phyloP scores from a whole-genome alignment of 1,140 invertebrate species.

The Tigriopus japonicus region DNA sequence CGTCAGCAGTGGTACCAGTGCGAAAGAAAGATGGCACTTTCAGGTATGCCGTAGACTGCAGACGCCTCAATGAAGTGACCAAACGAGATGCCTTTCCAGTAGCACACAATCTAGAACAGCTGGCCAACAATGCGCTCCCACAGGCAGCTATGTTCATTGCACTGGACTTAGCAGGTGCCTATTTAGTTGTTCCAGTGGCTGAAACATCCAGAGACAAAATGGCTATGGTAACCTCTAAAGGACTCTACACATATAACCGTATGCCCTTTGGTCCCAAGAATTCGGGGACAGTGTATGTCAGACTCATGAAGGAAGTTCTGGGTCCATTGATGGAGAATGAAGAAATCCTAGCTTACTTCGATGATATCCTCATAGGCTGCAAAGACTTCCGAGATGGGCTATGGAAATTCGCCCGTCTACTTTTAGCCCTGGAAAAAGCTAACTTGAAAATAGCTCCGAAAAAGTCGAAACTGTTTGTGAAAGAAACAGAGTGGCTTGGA shows the following conservation, averaged over 20 bases:
- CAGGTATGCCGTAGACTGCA: neutral
- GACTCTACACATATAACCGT: neutral
- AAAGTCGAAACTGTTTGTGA: neutral
- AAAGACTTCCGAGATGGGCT: too few species aligned
- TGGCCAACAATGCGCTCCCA: neutral
- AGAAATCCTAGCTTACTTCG: too few species aligned
- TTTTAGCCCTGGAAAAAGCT: neutral
- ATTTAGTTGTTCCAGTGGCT: neutral
- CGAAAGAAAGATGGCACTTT: neutral
- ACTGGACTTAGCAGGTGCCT: neutral
- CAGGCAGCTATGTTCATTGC: neutral
- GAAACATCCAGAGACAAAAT: neutral
- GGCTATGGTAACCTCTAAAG: neutral
- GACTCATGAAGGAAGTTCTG: neutral
- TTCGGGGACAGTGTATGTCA: neutral
- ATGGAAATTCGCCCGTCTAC: neutral
- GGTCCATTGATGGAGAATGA: neutral
- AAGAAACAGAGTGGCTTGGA: neutral
- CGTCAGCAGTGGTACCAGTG: conserved; percentile 1
- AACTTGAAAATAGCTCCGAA: neutral
- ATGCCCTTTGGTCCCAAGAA: conserved; percentile 8
- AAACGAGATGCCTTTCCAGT: neutral
- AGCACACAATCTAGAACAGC: neutral
- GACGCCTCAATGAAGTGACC: neutral
- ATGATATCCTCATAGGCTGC: too few species aligned